Evolutionary conservation across 2,797 vertebrate genomes (phyloP), one percentile per base, ranked within the genome.

Genomic region (Lutjanus argentimaculatus): DNA sequence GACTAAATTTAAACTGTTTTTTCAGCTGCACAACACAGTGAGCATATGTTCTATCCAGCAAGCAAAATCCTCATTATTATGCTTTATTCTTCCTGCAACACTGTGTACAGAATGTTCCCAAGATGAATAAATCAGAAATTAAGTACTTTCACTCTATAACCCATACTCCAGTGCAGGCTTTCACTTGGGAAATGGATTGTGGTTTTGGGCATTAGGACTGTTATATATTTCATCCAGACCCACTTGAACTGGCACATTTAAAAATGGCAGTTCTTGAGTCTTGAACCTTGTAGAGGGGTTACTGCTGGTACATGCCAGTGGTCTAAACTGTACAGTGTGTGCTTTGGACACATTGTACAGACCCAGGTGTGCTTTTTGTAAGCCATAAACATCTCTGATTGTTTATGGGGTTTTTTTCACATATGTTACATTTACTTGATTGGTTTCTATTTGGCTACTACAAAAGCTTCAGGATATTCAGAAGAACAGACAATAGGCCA

Each of bases 121-220:
- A 62, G 73, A 82, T 80, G 25, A 83, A 82, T 91, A 88, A 92
- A 94, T 93, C 82, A 84, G 63, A 82, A 68, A 89, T 81, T 70
- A 84, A 77, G 71, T 72, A 83, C 62, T 72, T 66, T 66, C 69
- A 75, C 66, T 81, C 46, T 61, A 66, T 77, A 72, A 77, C 56
- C 69, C 73, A 59, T 73, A 74, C 55, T 85, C 67, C 48, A 70
- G 85, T 78, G 66, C 40, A 63, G 46, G 59, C 76, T 70, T 51
- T 59, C 67, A 74, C 84, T 84, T 55, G 68, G 73, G 77, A 85
- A 79, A 79, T 85, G 78, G 85, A 90, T 89, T 85, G 78, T 75
- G 72, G 66, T 72, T 89, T 88, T 72, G 71, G 82, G 67, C 76
- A 82, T 89, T 76, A 72, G 61, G 51, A 59, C 71, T 80, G 67